phyloP scores from a whole-genome alignment of 2,888 invertebrate genomes.

The Blomia tropicalis region DNA sequence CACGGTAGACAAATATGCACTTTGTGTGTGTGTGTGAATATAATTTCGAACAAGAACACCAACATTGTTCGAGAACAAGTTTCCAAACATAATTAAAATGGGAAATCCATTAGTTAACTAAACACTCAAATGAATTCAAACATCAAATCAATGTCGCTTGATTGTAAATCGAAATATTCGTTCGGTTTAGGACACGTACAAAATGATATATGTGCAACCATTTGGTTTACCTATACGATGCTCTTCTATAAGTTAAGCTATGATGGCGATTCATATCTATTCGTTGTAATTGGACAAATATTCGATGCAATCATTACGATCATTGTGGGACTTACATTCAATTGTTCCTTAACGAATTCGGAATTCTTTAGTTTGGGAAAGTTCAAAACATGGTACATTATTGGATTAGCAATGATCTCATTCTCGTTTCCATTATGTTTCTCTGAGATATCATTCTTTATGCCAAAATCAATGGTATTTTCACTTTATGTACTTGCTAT shows the following conservation, averaged over 20 bases:
- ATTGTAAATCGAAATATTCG: neutral
- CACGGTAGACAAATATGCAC: too few relatives aligned
- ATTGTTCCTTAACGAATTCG: slow-evolving; percentile 25
- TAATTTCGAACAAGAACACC: too few relatives aligned
- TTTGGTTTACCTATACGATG: slow-evolving; percentile 84
- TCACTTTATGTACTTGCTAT: neutral
- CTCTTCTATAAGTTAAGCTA: slow-evolving; percentile 49
- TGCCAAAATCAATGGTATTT: neutral
- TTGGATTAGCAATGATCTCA: slow-evolving; percentile 33
- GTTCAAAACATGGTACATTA: slow-evolving; percentile 27
- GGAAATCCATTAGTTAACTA: neutral
- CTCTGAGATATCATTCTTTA: neutral
- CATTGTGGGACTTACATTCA: slow-evolving; percentile 40
- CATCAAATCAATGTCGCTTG: too few relatives aligned
- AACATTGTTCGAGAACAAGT: too few relatives aligned
- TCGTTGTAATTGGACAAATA: slow-evolving; percentile 28
- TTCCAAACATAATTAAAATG: slow-evolving; percentile 2
- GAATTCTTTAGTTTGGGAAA: slow-evolving; percentile 25
- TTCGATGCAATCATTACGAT: slow-evolving; percentile 42
- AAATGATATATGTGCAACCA: slow-evolving; percentile 47
- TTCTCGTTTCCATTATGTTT: slow-evolving; percentile 24
- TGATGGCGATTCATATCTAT: slow-evolving; percentile 32
- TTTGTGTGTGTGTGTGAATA: too few relatives aligned
- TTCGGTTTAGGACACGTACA: neutral
- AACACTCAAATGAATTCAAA: too few relatives aligned